These are phyloP conservation scores for Conomelus anceps DNA, from an alignment of 2,888 invertebrate species.

Conservation along the genomic window DNA sequence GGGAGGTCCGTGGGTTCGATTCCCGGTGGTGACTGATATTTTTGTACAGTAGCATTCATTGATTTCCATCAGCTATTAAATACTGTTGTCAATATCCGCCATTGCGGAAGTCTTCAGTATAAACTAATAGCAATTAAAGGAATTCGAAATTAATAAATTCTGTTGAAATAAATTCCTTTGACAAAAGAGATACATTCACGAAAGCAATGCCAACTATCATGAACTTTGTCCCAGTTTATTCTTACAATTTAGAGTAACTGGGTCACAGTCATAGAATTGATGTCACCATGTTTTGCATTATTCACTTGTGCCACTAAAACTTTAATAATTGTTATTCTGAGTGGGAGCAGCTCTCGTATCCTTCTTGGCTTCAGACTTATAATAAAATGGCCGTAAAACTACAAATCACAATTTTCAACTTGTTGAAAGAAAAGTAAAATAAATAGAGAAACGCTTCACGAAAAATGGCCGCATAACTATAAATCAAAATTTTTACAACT, in stretches of 20 bases:
- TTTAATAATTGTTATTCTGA: neutral
- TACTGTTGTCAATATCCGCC: too few relatives aligned
- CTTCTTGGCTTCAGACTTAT: neutral
- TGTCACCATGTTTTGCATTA: neutral
- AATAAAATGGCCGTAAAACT: neutral
- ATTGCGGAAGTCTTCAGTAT: too few relatives aligned
- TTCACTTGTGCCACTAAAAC: neutral
- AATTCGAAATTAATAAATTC: neutral
- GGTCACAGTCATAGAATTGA: neutral
- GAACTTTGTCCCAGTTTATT: neutral
- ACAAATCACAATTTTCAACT: neutral
- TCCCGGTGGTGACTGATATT: too few relatives aligned
- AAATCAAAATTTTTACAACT: too few relatives aligned
- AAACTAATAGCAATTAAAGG: too few relatives aligned
- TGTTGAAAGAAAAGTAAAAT: too few relatives aligned
- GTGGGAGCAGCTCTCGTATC: neutral
- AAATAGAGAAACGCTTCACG: too few relatives aligned
- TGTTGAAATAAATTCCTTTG: neutral
- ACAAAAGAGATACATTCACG: neutral
- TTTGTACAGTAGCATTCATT: too few relatives aligned
- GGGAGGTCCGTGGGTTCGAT: too few relatives aligned
- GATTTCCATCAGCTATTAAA: too few relatives aligned
- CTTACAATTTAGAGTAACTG: neutral
- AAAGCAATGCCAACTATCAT: neutral
- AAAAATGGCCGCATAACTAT: too few relatives aligned